phyloP scores from a whole-genome alignment of 2,113 vertebrate genomes.

The Syngnathoides biaculeatus region DNA sequence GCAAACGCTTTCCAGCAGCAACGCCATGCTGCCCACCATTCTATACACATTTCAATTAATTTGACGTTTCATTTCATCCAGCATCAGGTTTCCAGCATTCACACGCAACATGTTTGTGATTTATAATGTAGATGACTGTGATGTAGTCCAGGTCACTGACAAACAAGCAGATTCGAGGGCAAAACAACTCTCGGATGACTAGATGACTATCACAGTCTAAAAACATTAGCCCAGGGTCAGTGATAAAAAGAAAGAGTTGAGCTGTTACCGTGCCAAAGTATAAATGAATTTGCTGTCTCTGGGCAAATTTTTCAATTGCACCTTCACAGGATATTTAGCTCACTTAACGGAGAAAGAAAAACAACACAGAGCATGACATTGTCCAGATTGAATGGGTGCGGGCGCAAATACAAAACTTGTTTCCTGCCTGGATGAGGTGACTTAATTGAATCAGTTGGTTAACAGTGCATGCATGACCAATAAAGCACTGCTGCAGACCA shows the following conservation, averaged over 20 bases:
- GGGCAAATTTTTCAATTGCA: background rate
- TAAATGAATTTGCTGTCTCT: background rate
- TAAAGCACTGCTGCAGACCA: conserved; percentile 24
- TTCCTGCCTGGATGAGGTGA: conserved; percentile 49
- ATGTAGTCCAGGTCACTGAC: background rate
- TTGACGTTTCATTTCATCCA: too few relatives aligned
- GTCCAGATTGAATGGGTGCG: background rate
- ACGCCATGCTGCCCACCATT: too few relatives aligned
- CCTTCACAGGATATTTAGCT: background rate
- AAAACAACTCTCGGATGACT: background rate
- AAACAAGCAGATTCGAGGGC: background rate
- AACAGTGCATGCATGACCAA: conserved; percentile 47
- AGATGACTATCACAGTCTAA: background rate
- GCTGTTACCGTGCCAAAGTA: background rate
- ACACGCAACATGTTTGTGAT: too few relatives aligned
- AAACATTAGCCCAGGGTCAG: background rate
- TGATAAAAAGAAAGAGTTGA: conserved; percentile 1
- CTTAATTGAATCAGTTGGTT: conserved; percentile 53
- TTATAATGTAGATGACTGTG: background rate
- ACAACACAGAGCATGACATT: background rate
- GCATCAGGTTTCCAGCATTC: too few relatives aligned
- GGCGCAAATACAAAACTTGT: conserved; percentile 23
- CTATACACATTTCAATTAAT: too few relatives aligned
- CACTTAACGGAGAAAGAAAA: background rate
- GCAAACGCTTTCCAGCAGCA: too few relatives aligned